These are phyloP conservation scores for Amblyornis subalaris DNA, from an alignment of 2,113 vertebrate genomes.

Conservation along the genomic window DNA sequence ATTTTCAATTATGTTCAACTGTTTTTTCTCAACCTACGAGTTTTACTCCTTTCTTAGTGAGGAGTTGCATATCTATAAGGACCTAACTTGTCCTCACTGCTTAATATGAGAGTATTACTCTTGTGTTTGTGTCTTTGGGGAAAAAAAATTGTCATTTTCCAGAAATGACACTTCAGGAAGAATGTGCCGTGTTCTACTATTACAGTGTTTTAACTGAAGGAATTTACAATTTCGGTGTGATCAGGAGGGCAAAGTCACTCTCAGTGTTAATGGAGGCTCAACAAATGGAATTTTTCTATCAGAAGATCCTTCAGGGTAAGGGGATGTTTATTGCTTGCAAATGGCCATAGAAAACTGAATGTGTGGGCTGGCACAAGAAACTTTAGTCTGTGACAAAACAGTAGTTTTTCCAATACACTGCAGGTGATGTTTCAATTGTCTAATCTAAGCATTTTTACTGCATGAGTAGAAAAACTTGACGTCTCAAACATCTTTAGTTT, in stretches of 20 bases:
- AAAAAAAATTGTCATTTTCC: background rate
- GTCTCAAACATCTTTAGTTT: background rate
- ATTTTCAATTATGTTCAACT: background rate
- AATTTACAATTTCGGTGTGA: background rate
- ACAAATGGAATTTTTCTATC: background rate
- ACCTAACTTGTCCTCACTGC: background rate
- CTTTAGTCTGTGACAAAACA: background rate
- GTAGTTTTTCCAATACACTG: background rate
- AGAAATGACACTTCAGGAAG: background rate
- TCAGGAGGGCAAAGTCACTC: background rate
- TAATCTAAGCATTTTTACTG: background rate
- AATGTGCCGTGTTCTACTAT: background rate
- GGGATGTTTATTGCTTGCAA: background rate
- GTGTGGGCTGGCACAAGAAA: background rate
- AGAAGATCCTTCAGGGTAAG: background rate
- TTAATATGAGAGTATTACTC: background rate
- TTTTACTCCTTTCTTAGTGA: background rate
- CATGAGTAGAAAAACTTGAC: background rate
- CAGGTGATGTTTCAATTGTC: background rate
- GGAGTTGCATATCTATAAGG: background rate
- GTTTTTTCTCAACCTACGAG: background rate
- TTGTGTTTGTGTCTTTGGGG: background rate
- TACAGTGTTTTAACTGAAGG: background rate
- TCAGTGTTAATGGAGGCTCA: background rate
- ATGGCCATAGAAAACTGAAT: background rate